Base-by-base conservation (phyloP, 1,140 invertebrate genomes). In the Latrodectus geometricus region DNA sequence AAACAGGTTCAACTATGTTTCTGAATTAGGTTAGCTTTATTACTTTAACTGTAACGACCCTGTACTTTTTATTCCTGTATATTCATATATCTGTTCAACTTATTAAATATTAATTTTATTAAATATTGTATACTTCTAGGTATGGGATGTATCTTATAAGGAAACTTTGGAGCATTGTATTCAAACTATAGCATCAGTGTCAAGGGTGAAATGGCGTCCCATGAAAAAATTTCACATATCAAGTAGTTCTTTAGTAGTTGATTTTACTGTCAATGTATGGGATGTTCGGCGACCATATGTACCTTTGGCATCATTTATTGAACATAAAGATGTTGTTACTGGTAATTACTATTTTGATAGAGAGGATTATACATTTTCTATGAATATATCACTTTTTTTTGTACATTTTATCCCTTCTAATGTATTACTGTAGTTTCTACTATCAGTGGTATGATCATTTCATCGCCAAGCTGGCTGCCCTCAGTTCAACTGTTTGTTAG, bases 201-300 rank as follows among this genome's bases (percentile, higher is more conserved):
- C 97, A 0, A 93, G 95, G 88, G 95, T 99, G 14, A 97, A 97
- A 91, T 99, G 98, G 98, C 93, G 97, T 68, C 97, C 97, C 0
- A 95, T 97, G 89, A 93, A 95, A 88, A 96, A 95, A 92, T 95
- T 95, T 92, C 96, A 99, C 88, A 96, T 99, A 88, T 96, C 97
- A 9, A 97, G 91, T 82, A 91, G 90, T 86, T 89, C 89, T 11
- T 86, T 90, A 14, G 95, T 98, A 20, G 94, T 98, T 54, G 98
- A 99, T 91, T 97, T 95, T 89, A 96, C 95, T 89, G 95, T 99
- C 72, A 97, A 98, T 92, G 94, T 99, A 66, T 99, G 98, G 98
- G 97, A 99, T 92, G 94, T 98, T 54, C 92, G 96, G 9, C 93
- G 97, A 79, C 97, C 97, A 0, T 99, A 95, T 91, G 96, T 99